Percentiles rank a stretch among this genome's conserved stretches.
Evolutionary conservation across 2,113 vertebrate genomes (phyloP).

Genomic region (Sphaerodactylus townsendi): DNA sequence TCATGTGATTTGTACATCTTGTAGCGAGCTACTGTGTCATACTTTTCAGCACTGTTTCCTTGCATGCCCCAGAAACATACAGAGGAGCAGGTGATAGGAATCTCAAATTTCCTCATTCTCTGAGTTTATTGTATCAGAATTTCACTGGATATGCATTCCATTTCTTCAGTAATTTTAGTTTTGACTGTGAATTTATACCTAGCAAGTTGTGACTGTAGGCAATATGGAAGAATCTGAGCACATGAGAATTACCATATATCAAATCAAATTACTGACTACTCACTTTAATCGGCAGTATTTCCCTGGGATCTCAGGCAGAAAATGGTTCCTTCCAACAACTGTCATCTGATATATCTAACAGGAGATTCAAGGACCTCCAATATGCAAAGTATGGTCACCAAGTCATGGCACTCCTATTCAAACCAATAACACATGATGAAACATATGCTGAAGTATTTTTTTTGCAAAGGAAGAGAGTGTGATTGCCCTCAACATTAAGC

Average conservation of each 20-base stretch:
- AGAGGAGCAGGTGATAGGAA: background rate
- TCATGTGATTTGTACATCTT: background rate
- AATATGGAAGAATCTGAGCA: background rate
- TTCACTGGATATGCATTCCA: too few species aligned
- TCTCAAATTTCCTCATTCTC: background rate
- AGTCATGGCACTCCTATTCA: too few species aligned
- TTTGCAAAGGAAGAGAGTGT: background rate
- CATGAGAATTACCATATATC: too few species aligned
- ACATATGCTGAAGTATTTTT: background rate
- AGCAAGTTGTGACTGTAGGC: background rate
- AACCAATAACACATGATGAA: background rate
- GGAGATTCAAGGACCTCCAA: too few species aligned
- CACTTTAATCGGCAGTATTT: too few species aligned
- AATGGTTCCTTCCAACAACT: too few species aligned
- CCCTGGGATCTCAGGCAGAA: too few species aligned
- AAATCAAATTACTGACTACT: too few species aligned
- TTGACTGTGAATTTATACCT: background rate
- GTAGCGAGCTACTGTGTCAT: background rate
- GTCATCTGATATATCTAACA: too few species aligned
- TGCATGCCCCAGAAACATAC: background rate
- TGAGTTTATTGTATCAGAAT: background rate
- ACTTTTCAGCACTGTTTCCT: background rate
- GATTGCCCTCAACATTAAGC: background rate
- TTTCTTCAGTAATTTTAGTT: background rate
- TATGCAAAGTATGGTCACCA: too few species aligned